Evolutionary conservation across 2,888 invertebrate species (phyloP).

Genomic region (Andrena flavipes): DNA sequence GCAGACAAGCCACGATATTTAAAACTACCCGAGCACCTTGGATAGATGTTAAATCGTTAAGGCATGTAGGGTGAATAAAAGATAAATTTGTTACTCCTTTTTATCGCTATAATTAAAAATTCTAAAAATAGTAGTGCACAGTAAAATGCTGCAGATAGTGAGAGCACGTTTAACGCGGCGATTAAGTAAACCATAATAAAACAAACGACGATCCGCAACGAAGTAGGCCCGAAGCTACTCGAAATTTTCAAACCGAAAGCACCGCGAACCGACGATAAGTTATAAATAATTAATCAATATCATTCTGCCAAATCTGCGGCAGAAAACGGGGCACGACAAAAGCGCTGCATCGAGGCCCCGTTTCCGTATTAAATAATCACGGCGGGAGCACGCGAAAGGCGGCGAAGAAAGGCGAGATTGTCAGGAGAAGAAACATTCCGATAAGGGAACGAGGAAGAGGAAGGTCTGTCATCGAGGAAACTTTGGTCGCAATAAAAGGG

Average conservation of each 20-base stretch:
- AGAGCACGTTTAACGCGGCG: neutral
- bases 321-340: neutral
- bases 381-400: neutral
- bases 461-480: conserved; percentile 22
- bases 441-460: neutral
- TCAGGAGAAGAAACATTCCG: neutral
- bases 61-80: conserved; percentile 2
- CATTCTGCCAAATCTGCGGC: conserved; percentile 33
- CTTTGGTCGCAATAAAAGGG: conserved; percentile 51
- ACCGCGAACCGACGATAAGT: conserved; percentile 1
- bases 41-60: conserved; percentile 8
- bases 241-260: neutral
- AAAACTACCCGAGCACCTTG: conserved; percentile 15
- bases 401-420: neutral
- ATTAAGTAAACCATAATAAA: neutral
- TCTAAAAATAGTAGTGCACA: conserved; percentile 42
- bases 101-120: conserved; percentile 55
- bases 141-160: neutral
- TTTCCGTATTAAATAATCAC: neutral
- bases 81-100: conserved; percentile 48
- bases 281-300: conserved; percentile 60
- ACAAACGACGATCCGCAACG: neutral
- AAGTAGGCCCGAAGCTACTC: neutral
- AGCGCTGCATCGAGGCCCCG: neutral
- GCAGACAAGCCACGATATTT: conserved; percentile 6